Base-by-base conservation (phyloP, 2,113 vertebrate genomes). In the Prietella phreatophila region DNA sequence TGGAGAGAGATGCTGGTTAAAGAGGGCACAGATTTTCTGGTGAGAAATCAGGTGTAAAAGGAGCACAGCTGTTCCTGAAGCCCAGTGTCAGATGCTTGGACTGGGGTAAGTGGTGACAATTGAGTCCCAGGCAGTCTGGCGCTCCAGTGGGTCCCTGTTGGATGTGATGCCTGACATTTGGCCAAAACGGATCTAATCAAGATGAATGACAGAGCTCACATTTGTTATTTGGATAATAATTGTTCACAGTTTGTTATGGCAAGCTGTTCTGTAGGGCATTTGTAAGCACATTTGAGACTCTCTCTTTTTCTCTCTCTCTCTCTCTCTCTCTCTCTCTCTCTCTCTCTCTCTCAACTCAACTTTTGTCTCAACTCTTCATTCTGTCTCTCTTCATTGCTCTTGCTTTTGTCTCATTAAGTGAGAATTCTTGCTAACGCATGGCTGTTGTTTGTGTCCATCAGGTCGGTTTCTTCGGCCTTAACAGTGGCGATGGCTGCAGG, bases 391-490 rank as follows among this genome's bases (percentile, higher is more conserved):
- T 42, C 39, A 69, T 42, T 65, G 8, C 60, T 61, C 20, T 47
- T 65, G 22, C 22, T 63, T 14, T 36, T 61, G 14, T 27, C 14
- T 76, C 36, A 75, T 75, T 20, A 39, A 30, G 6, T 42, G 15
- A 33, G 4, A 42, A 11, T 78, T 55, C 27, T 30, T 30, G 4
- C 3, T 85, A 47, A 81, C 17, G 25, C 14, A 2, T 36, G n/a
- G 1, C 56, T 60, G 15, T 1, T 88, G 81, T 87, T 79, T 88
- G 30, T 56, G 6, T 91, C 80, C 88, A n/a, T 50, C 92, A 99
- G 98, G 84, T 84, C 0, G 96, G 97, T 36, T 96, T 95, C 92
- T 96, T 96, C 0, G 96, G 97, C 2, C 89, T 98, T 84, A 93
- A 83, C 76, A 88, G 91, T 33, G 96, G 94, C 0, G 88, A 71